Evolutionary conservation across 92 coral and sea anemone genomes (phyloP), one percentile per base, ranked within the genome.

Genomic region (Porites cylindrica): DNA sequence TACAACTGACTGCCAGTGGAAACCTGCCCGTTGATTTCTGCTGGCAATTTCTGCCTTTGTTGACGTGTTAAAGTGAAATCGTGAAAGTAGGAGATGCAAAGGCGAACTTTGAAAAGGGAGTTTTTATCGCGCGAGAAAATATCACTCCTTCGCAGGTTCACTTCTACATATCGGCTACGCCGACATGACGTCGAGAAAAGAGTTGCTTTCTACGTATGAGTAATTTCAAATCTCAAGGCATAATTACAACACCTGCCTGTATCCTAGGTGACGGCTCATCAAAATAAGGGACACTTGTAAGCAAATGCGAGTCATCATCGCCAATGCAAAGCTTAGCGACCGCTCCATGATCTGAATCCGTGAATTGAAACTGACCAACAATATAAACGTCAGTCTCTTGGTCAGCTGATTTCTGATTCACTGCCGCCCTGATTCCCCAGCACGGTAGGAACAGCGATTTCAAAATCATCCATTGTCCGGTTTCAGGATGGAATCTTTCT

Each of bases 391-490:
- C 86, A 29, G 79, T 90, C 50, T 72, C 82, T 13, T 67, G 75
- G 1, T 66, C 90, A 51, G 11, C 51, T 24, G 76, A 32, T 50
- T 60, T 86, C 47, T 80, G 51, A 20, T 90, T 43, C 38, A 86
- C 93, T 24, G 86, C 90, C 12, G 93, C 90, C 43, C 93, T 21
- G 19, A 90, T 54, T 16, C 93, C 93, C 93, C 93, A 90, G 79
- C 86, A 86, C 12, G 93, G 93, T 24, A 90, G 4, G 20, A 43
- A 43, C 14, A 85, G 47, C 10, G 86, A 85, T 79, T 83, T 65
- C n/a, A 90, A 20, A 24, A 90, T 20, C 23, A 87, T 64, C 93
- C 93, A 90, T 26, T 90, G 78, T 75, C 75, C 75, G 4, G 83
- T 26, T 0, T 63, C 76, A 10, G 93, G 83, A 17, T 82, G 86